Base-by-base conservation (phyloP, 2,797 vertebrate species). In the Scolopax bukidnonensis region DNA sequence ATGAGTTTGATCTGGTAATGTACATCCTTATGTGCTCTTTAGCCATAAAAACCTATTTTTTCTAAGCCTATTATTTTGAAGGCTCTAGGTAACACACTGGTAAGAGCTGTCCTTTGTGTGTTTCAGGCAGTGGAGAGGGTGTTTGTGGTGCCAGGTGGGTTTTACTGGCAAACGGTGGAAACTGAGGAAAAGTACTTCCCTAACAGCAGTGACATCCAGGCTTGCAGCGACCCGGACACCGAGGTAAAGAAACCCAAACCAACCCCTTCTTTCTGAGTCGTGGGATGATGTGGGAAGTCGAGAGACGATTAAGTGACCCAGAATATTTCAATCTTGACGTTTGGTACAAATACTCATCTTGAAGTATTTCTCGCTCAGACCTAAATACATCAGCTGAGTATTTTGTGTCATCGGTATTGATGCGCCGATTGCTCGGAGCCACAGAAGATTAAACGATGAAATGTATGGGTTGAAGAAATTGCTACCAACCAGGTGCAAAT, bases 131-230 rank as follows among this genome's bases (percentile, higher is more conserved):
- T 96, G 85, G 89, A 97, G 63, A 97, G 96, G 85, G 95, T 54
- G 20, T 98, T 98, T 95, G 93, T 84, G 6, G 73, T 87, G 69
- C 97, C 94, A 86, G 89, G 93, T 85, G 97, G 97, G 67, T 98
- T 98, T 97, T 98, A 97, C 93, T 98, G 98, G 98, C 98, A 98
- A 96, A 98, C 98, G 17, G 56, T 97, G 75, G 97, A 98, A 96
- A 98, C 97, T 17, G 92, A 91, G 90, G 98, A 98, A 76, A 28
- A 93, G 89, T 93, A 94, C 83, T 98, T 98, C 95, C 96, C 97
- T 70, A 81, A 82, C 13, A 91, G 95, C 95, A 96, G 76, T 1
- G 78, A 97, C 74, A 91, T 93, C 5, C 74, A 91, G 73, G 63
- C 90, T 76, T 94, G 93, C 79, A 90, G 85, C 33, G 95, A 97